Evolutionary conservation across 2,797 vertebrate species (phyloP), one percentile per base, ranked within the genome.

Genomic region (Muscicapa comitata): DNA sequence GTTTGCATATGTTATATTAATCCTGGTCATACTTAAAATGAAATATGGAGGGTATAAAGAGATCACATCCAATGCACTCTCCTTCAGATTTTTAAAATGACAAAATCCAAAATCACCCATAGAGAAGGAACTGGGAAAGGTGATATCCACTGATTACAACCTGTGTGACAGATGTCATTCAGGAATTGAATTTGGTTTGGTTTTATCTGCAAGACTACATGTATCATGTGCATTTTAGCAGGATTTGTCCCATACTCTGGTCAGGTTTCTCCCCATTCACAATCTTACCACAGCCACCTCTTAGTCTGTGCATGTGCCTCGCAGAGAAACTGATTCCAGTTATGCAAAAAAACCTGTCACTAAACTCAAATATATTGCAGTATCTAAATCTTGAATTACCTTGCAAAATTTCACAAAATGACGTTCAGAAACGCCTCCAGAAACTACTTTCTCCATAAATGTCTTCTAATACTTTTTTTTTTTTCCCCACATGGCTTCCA

Each of bases 1-100:
- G 85, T 93, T 95, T 91, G 94, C 62, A 93, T 95, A 58, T 18
- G 72, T 96, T 96, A 88, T 35, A 96, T 70, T 96, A 96, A 95
- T 93, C 92, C 81, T 86, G 91, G 89, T 77, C 92, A 83, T 42
- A 81, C 85, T 88, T 73, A 74, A 82, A 90, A 78, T 38, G 38
- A 89, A 92, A 94, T 40, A 77, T 42, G 26, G 71, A 88, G 16
- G 8, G 26, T 77, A 87, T 80, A 93, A 88, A 96, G 58, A 88
- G 38, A 87, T 94, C 78, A 86, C 62, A 83, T 68, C 24, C 47
- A 72, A 86, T 86, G 62, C 73, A 81, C 16, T 33, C 31, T 78
- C 68, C 75, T 62, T 47, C 54, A 70, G 58, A 80, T 43, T 78
- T 88, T 72, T 94, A 40, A 86, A 89, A 72, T 7, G 0, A 78